Evolutionary conservation across 2,888 invertebrate genomes (phyloP).

Genomic region (Erebia aethiops): DNA sequence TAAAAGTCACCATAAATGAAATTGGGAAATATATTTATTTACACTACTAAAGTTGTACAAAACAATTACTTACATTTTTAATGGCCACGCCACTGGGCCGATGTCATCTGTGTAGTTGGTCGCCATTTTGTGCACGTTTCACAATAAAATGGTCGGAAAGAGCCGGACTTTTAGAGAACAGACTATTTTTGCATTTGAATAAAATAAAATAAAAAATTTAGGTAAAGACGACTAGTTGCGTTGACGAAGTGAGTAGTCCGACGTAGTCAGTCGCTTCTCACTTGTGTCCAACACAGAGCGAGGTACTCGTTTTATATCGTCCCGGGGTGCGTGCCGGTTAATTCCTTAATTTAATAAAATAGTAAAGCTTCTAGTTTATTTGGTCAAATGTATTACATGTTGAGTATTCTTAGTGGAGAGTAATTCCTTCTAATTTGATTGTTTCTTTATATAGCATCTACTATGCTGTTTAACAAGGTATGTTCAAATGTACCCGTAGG

Average conservation of each 20-base stretch:
- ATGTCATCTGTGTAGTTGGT: constrained; percentile 66
- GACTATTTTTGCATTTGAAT: constrained; percentile 42
- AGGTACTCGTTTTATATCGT: constrained; percentile 68
- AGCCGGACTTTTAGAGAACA: constrained; percentile 22
- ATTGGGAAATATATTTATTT: constrained; percentile 4
- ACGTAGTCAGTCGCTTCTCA: constrained; percentile 79
- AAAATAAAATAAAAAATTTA: constrained; percentile 40
- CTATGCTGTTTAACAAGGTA: constrained; percentile 18
- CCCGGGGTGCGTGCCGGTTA: constrained; percentile 76
- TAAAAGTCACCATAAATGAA: neutral
- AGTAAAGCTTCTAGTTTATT: constrained; percentile 77
- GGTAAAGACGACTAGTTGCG: constrained; percentile 41
- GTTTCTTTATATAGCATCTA: constrained; percentile 37
- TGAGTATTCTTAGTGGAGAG: constrained; percentile 70
- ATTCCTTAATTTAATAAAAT: constrained; percentile 83
- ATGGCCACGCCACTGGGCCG: constrained; percentile 72
- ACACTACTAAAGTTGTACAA: constrained; percentile 8
- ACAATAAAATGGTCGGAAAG: constrained; percentile 51
- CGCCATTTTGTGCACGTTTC: constrained; percentile 67
- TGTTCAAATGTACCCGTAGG: too few species aligned
- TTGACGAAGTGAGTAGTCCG: constrained; percentile 83
- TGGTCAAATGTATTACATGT: constrained; percentile 68
- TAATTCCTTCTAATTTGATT: constrained; percentile 50
- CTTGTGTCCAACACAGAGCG: constrained; percentile 57
- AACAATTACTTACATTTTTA: constrained; percentile 71